Evolutionary conservation across 2,113 vertebrate genomes (phyloP).

Genomic region (Saccopteryx leptura): DNA sequence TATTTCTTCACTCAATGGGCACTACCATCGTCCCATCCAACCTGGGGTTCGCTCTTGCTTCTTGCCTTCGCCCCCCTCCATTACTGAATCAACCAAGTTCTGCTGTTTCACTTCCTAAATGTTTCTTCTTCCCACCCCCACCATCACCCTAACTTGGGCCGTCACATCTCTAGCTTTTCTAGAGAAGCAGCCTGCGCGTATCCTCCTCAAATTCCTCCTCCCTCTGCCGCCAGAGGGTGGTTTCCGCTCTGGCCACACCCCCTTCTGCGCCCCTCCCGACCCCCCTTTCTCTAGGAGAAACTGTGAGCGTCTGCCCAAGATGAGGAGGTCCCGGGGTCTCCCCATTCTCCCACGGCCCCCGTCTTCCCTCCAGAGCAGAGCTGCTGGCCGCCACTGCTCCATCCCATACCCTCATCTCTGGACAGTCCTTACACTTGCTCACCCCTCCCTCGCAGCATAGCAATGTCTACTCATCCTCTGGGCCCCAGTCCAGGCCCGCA

Average conservation of each 20-base stretch:
- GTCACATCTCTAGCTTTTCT: not conserved
- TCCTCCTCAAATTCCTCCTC: not conserved
- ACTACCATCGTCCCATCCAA: not conserved
- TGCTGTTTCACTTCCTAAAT: not conserved
- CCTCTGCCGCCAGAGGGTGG: not conserved
- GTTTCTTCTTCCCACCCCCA: not conserved
- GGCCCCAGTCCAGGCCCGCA: not conserved
- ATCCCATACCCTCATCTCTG: not conserved
- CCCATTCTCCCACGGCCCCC: not conserved
- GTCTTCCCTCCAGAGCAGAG: not conserved
- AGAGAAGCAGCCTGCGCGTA: not conserved
- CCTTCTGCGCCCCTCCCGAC: not conserved
- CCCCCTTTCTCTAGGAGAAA: not conserved
- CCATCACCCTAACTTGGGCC: not conserved
- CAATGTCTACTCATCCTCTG: accelerated
- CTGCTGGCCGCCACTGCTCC: not conserved
- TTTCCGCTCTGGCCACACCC: not conserved
- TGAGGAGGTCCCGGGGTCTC: accelerated
- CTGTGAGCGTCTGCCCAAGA: not conserved
- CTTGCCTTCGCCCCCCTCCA: not conserved
- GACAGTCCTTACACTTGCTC: accelerated
- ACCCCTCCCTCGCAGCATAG: not conserved
- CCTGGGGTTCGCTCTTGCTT: not conserved
- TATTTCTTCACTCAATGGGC: not conserved
- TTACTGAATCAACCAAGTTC: not conserved